Base-by-base conservation (phyloP, 1,140 invertebrate genomes). In the Cotesia chilonis region DNA sequence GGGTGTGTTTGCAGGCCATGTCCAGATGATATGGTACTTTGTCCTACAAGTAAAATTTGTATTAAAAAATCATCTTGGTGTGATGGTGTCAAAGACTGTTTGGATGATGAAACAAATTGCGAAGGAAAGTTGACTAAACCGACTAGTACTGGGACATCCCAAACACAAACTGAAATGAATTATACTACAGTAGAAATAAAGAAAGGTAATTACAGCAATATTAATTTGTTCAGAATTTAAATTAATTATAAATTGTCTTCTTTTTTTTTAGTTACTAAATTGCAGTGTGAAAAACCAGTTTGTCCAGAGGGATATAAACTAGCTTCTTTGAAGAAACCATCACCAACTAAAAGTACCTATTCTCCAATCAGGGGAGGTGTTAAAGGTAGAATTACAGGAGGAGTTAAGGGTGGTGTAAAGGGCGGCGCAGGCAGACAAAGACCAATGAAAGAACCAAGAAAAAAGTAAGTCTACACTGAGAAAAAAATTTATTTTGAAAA, bases 1-100 rank as follows among this genome's bases (percentile, higher is more conserved):
- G 87, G 87, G 12, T 96, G 95, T 79, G 79, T 89, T 1, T 96
- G 95, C 80, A 89, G 91, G 77, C 90, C 91, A 0, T 96, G 95
- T 78, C 88, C 89, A 5, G 75, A 79, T 9, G 89, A 88, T 14
- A 90, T 90, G 9, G 87, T 86, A 59, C 85, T 94, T 17, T 97
- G 95, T 79, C 91, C 91, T 0, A 92, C 92, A 0, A 94, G 90
- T 78, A 90, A 92, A 54, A 84, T 92, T 60, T 97, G 95, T 78
- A 90, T 97, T 5, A 87, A 92, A 1, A 87, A 90, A 70, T 85
- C 88, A 1, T 84, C 88, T 0, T 95, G 94, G 92, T 97, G 95
- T 84, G 91, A 97, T 81, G 94, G 94, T 0, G 84, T 95, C 0
- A 88, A 91, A 74, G 92, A 97, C 80, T 97, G 95, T 82, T 90